Conservation (phyloP, 2,113 vertebrate species). For the Cryptotis parvus region DNA sequence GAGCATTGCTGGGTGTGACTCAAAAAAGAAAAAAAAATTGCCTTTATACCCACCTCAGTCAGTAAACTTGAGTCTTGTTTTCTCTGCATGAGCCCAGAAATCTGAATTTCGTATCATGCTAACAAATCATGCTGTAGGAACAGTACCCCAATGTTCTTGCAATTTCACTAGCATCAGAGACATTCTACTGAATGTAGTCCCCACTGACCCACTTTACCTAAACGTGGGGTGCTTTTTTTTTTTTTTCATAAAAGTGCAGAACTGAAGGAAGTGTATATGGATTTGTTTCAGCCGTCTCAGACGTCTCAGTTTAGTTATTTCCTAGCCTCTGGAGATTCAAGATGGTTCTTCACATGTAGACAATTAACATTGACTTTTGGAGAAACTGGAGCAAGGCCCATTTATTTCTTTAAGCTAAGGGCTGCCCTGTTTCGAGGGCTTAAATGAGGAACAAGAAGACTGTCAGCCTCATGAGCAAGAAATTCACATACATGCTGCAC, state of each 20-base stretch:
- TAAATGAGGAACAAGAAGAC: not conserved
- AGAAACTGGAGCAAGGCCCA: conserved; percentile 34
- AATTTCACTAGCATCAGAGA: not conserved
- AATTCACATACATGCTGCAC: not conserved
- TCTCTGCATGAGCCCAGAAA: not conserved
- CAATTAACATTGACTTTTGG: not conserved
- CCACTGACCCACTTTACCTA: not conserved
- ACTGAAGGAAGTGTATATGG: not conserved
- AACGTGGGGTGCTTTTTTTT: not conserved
- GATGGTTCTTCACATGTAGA: not conserved
- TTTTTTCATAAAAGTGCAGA: conserved; percentile 2
- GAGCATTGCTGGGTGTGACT: no score
- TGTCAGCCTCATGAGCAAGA: not conserved
- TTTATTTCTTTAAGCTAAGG: conserved; percentile 39
- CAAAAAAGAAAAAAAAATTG: no score
- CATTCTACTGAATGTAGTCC: not conserved
- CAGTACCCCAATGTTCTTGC: not conserved
- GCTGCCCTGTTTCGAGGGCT: not conserved
- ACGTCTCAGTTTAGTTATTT: not conserved
- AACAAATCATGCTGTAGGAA: not conserved
- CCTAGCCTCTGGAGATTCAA: conserved; percentile 5
- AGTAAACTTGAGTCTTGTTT: not conserved
- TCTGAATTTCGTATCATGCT: conserved; percentile 32
- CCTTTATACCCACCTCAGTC: not conserved
- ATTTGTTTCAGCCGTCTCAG: not conserved